phyloP scores from a whole-genome alignment of 2,797 vertebrate genomes.

The Chiroxiphia lanceolata region DNA sequence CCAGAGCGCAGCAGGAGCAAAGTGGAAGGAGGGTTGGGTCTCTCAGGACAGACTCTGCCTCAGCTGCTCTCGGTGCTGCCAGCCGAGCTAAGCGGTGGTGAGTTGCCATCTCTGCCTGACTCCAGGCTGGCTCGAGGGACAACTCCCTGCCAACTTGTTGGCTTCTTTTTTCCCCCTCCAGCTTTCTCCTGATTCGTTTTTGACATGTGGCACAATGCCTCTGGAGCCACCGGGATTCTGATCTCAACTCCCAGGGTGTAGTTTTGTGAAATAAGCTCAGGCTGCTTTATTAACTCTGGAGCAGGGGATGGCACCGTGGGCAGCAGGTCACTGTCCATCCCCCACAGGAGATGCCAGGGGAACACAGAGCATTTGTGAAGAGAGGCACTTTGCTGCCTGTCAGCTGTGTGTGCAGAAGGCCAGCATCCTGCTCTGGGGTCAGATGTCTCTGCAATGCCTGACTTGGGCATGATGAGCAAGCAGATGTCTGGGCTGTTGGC shows the following conservation, averaged over 20 bases:
- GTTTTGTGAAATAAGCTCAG: neutral
- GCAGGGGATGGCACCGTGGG: neutral
- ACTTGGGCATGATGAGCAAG: neutral
- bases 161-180: neutral
- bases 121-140: neutral
- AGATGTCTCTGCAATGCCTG: neutral
- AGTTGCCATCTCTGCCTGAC: neutral
- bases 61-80: accelerated
- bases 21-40: neutral
- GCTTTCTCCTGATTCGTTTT: neutral
- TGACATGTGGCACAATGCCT: neutral
- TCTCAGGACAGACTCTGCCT: neutral
- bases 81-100: neutral
- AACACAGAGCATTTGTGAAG: neutral
- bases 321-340: neutral
- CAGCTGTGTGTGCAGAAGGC: neutral
- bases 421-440: neutral
- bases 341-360: accelerated
- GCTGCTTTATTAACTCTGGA: neutral
- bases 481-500: conserved; percentile 53
- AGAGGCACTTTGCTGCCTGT: neutral
- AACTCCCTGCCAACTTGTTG: neutral
- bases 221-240: neutral
- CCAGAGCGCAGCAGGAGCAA: neutral
- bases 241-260: accelerated